Percentiles rank a stretch among this genome's conserved stretches.
phyloP scores from a whole-genome alignment of 2,888 invertebrate species.

The Liodrosophila aerea region DNA sequence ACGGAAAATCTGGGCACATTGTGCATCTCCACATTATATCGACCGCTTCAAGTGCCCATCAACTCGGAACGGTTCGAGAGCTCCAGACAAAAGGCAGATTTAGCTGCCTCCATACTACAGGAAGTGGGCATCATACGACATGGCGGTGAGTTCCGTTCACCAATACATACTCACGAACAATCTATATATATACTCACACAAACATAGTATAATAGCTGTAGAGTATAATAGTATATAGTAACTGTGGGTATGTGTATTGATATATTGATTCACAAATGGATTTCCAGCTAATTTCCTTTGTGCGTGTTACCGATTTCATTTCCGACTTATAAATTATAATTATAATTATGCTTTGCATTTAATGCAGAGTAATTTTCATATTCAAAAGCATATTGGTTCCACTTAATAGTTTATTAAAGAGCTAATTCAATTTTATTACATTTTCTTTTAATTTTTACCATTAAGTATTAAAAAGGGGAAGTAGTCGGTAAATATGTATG shows the following conservation, averaged over 20 bases:
- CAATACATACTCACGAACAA: conserved; percentile 1
- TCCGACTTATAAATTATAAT: neutral
- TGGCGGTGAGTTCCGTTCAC: conserved; percentile 83
- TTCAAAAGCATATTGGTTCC: too few species aligned
- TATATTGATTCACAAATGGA: conserved; percentile 52
- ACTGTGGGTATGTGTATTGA: conserved; percentile 19
- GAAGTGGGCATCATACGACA: conserved; percentile 87
- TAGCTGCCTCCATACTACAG: conserved; percentile 89
- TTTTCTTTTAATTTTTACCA: too few species aligned
- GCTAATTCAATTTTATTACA: too few species aligned
- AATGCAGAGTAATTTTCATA: too few species aligned
- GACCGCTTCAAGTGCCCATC: conserved; percentile 87
- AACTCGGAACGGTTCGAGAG: conserved; percentile 89
- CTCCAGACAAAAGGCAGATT: conserved; percentile 90
- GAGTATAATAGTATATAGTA: neutral
- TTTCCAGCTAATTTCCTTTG: conserved; percentile 26
- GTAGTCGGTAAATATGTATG: too few species aligned
- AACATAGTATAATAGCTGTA: conserved; percentile 4
- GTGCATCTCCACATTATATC: conserved; percentile 88
- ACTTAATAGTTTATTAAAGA: too few species aligned
- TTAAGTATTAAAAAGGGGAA: too few species aligned
- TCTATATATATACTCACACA: neutral
- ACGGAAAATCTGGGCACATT: conserved; percentile 88
- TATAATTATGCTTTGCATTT: too few species aligned
- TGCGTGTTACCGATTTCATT: conserved; percentile 15